Evolutionary conservation across 2,113 vertebrate species (phyloP).

Genomic region (Aythya baeri): DNA sequence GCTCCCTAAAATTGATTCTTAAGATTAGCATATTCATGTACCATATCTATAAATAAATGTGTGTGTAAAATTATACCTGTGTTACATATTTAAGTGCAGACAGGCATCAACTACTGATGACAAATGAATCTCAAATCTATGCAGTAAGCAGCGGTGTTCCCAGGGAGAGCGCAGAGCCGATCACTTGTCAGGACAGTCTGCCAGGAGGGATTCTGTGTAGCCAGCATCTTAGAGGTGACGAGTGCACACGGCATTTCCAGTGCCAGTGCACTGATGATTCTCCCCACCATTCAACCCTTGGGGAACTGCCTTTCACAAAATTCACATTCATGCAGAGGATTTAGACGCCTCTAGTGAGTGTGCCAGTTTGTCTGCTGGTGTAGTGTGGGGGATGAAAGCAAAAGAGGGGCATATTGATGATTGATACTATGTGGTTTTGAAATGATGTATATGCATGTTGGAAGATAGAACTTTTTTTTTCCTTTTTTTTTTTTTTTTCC

Average conservation of each 20-base stretch:
- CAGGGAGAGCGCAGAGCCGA: not conserved
- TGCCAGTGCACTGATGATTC: not conserved
- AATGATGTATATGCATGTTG: not conserved
- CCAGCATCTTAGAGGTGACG: not conserved
- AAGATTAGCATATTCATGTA: not conserved
- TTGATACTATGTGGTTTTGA: not conserved
- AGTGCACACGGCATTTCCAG: not conserved
- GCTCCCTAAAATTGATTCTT: not conserved
- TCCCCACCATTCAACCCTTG: not conserved
- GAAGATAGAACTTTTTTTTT: conserved; percentile 5
- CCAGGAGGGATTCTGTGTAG: not conserved
- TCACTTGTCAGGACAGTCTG: not conserved
- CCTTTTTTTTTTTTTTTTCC: not conserved
- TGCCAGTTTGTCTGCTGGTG: not conserved
- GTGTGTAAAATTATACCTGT: not conserved
- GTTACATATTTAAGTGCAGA: not conserved
- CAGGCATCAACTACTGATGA: not conserved
- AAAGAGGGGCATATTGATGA: not conserved
- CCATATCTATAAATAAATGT: not conserved
- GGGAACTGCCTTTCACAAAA: not conserved
- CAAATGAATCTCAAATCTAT: not conserved
- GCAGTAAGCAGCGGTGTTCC: not conserved
- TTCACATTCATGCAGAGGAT: not conserved
- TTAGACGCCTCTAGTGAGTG: not conserved
- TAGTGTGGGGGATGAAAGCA: not conserved